phyloP scores from a whole-genome alignment of 1,140 invertebrate species.

The Ctenoplectra terminalis region DNA sequence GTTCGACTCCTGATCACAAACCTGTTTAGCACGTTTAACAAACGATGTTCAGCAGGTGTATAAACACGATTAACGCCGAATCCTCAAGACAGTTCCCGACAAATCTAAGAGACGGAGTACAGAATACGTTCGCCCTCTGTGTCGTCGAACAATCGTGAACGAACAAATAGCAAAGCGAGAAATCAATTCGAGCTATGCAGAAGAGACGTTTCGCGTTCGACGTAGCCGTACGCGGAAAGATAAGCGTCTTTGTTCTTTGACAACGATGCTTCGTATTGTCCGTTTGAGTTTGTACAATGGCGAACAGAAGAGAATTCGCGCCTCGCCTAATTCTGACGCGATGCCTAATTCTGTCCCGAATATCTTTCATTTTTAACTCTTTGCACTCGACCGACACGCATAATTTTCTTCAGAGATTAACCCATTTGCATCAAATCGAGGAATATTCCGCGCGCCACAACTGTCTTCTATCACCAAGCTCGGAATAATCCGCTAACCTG shows the following conservation, averaged over 20 bases:
- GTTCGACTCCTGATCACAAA: neutral
- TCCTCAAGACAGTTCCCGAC: neutral
- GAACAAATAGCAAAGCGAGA: slow-evolving; percentile 4
- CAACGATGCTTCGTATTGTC: slow-evolving; percentile 56
- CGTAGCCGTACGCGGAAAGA: slow-evolving; percentile 49
- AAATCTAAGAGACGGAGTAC: neutral
- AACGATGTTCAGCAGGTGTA: neutral
- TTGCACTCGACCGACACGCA: too few relatives aligned
- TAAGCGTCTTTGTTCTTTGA: slow-evolving; percentile 64
- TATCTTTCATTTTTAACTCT: too few relatives aligned
- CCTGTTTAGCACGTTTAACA: neutral
- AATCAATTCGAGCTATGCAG: slow-evolving; percentile 45
- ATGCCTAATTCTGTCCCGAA: too few relatives aligned
- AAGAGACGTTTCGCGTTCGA: slow-evolving; percentile 14
- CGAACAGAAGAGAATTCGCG: slow-evolving; percentile 5
- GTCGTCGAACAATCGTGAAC: neutral
- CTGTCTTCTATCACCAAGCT: too few relatives aligned
- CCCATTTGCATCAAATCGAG: too few relatives aligned
- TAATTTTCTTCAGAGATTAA: too few relatives aligned
- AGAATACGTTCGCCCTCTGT: neutral
- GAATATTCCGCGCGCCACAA: too few relatives aligned
- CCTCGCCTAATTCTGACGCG: slow-evolving; percentile 1
- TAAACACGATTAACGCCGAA: neutral
- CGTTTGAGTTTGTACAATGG: slow-evolving; percentile 6
- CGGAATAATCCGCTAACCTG: too few relatives aligned